Percentiles rank a stretch among this genome's conserved stretches.
These are phyloP conservation scores for Malurus leucopterus DNA, from an alignment of 2,797 vertebrate genomes.

Conservation along the genomic window DNA sequence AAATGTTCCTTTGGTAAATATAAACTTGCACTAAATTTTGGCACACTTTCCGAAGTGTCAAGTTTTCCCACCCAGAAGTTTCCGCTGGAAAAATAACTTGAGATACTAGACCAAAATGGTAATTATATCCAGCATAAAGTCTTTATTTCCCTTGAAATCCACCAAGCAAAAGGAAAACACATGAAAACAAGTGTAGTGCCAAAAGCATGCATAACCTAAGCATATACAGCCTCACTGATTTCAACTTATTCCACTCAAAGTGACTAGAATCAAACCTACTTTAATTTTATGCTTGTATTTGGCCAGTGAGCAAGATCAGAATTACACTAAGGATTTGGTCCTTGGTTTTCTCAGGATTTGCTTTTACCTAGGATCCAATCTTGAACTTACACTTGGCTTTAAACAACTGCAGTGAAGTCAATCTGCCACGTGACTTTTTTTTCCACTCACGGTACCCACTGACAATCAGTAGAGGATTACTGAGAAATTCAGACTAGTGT, in stretches of 20 bases:
- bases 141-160: neutral
- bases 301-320: neutral
- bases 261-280: neutral
- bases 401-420: neutral
- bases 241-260: neutral
- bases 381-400: neutral
- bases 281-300: neutral
- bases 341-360: neutral
- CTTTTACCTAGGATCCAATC: neutral
- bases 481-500: neutral
- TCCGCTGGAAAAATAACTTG: neutral
- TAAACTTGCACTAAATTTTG: slow-evolving; percentile 20
- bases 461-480: neutral
- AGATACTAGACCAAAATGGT: neutral
- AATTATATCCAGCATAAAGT: neutral
- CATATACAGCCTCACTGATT: neutral
- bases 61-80: slow-evolving; percentile 31
- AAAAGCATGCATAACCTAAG: neutral
- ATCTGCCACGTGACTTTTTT: neutral
- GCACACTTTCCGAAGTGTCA: neutral
- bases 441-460: neutral
- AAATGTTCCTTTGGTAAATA: slow-evolving; percentile 20
- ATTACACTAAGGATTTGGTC: neutral
- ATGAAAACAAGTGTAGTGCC: neutral
- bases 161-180: neutral